Evolutionary conservation across 2,888 invertebrate species (phyloP).

Genomic region (Notodonta dromedarius): DNA sequence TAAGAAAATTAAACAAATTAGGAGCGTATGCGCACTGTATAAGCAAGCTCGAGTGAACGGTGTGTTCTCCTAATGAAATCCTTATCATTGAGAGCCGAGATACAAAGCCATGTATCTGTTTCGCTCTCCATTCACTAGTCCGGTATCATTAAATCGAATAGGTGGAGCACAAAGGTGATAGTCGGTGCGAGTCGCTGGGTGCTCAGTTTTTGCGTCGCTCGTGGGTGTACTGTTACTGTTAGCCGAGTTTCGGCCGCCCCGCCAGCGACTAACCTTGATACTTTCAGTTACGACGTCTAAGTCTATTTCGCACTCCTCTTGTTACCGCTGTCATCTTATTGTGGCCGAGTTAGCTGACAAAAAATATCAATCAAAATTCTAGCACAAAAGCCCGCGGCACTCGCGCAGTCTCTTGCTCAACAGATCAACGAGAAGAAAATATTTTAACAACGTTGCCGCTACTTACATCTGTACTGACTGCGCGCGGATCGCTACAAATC

Average conservation of each 20-base stretch:
- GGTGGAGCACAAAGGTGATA: slow-evolving; percentile 68
- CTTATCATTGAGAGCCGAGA: slow-evolving; percentile 54
- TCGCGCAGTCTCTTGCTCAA: slow-evolving; percentile 69
- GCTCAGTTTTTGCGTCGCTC: slow-evolving; percentile 69
- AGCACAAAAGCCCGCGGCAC: slow-evolving; percentile 80
- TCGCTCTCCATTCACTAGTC: slow-evolving; percentile 67
- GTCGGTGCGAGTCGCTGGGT: slow-evolving; percentile 59
- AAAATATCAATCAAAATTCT: slow-evolving; percentile 85
- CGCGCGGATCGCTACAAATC: slow-evolving; percentile 64
- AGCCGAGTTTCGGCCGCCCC: slow-evolving; percentile 77
- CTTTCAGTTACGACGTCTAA: slow-evolving; percentile 78
- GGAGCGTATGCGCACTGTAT: slow-evolving; percentile 37
- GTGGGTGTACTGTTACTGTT: slow-evolving; percentile 79
- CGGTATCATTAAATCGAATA: slow-evolving; percentile 72
- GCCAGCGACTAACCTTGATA: slow-evolving; percentile 81
- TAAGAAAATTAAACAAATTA: slow-evolving; percentile 43
- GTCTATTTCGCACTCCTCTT: slow-evolving; percentile 81
- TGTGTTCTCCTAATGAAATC: slow-evolving; percentile 62
- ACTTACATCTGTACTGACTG: slow-evolving; percentile 53
- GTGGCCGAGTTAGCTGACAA: slow-evolving; percentile 81
- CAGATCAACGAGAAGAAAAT: slow-evolving; percentile 58
- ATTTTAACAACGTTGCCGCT: slow-evolving; percentile 53
- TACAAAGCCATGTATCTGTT: slow-evolving; percentile 57
- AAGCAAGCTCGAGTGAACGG: slow-evolving; percentile 41
- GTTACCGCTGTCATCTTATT: slow-evolving; percentile 82